These are phyloP conservation scores for Chymomyza amoena DNA, from an alignment of 2,888 invertebrate species.

Conservation along the genomic window DNA sequence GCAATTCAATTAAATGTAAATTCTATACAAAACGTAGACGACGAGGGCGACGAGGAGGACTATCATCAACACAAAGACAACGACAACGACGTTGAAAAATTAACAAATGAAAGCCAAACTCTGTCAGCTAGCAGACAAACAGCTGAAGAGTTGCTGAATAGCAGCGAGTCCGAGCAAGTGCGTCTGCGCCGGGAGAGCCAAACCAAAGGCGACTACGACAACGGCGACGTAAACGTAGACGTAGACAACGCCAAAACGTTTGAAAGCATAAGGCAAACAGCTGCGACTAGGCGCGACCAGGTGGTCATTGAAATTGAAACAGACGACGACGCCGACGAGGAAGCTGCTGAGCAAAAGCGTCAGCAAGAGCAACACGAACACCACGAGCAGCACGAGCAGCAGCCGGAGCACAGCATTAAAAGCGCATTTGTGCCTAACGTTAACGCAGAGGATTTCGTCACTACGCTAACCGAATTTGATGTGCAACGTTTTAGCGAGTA, in stretches of 20 bases:
- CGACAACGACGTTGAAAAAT: constrained; percentile 4
- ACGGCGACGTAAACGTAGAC: no score
- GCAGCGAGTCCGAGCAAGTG: constrained; percentile 8
- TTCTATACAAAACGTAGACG: constrained; percentile 34
- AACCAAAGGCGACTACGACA: constrained; percentile 10
- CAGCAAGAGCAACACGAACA: constrained; percentile 7
- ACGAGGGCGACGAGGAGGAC: not conserved
- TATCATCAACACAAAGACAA: not conserved
- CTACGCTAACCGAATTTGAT: constrained; percentile 71
- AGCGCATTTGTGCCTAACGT: constrained; percentile 54
- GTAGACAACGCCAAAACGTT: not conserved
- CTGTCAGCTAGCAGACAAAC: constrained; percentile 29
- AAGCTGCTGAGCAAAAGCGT: constrained; percentile 8
- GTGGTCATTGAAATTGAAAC: constrained; percentile 64
- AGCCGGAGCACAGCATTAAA: constrained; percentile 25
- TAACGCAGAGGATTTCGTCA: constrained; percentile 36
- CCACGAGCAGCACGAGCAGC: constrained; percentile 25
- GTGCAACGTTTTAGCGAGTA: constrained; percentile 71
- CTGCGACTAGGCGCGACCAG: constrained; percentile 38
- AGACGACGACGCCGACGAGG: constrained; percentile 15
- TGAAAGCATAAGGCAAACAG: constrained; percentile 9
- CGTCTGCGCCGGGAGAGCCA: constrained; percentile 44
- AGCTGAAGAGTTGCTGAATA: constrained; percentile 57
- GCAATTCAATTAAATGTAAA: constrained; percentile 61
- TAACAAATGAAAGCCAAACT: constrained; percentile 45